Evolutionary conservation across 2,888 invertebrate genomes (phyloP).

Genomic region (Tridacna crocea): DNA sequence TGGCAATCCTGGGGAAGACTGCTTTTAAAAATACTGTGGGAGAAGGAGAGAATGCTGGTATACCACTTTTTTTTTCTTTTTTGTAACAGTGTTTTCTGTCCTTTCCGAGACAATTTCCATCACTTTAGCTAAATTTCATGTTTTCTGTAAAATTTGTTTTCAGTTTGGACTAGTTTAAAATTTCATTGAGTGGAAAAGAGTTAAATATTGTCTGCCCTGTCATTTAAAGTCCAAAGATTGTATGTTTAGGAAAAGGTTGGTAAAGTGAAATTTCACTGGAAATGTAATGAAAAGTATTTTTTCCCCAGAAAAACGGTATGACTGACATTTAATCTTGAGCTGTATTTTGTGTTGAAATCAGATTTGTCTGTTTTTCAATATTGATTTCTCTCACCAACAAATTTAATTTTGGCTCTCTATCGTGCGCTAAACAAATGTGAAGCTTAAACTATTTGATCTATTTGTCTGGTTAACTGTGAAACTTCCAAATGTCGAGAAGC

Average conservation of each 20-base stretch:
- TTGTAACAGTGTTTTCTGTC: not conserved
- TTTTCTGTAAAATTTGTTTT: no score
- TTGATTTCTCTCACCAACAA: slow-evolving; percentile 23
- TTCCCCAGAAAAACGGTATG: not conserved
- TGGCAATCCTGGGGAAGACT: no score
- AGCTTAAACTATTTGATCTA: slow-evolving; percentile 21
- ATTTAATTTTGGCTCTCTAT: slow-evolving; percentile 26
- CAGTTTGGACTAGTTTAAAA: no score
- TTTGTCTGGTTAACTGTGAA: slow-evolving; percentile 16
- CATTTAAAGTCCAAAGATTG: not conserved
- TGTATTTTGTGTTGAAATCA: not conserved
- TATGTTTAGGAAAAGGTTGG: not conserved
- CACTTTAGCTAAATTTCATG: no score
- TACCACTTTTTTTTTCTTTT: not conserved
- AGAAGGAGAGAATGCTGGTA: not conserved
- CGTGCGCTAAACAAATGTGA: slow-evolving; percentile 15
- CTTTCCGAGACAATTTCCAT: no score
- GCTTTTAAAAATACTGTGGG: not conserved
- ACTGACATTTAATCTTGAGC: slow-evolving; percentile 3
- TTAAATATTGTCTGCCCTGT: no score
- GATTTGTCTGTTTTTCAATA: slow-evolving; percentile 24
- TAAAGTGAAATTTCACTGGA: not conserved
- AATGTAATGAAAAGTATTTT: not conserved
- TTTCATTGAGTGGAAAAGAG: no score
- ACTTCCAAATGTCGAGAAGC: slow-evolving; percentile 4